phyloP scores from a whole-genome alignment of 2,113 vertebrate species.

The Arvicanthis niloticus region DNA sequence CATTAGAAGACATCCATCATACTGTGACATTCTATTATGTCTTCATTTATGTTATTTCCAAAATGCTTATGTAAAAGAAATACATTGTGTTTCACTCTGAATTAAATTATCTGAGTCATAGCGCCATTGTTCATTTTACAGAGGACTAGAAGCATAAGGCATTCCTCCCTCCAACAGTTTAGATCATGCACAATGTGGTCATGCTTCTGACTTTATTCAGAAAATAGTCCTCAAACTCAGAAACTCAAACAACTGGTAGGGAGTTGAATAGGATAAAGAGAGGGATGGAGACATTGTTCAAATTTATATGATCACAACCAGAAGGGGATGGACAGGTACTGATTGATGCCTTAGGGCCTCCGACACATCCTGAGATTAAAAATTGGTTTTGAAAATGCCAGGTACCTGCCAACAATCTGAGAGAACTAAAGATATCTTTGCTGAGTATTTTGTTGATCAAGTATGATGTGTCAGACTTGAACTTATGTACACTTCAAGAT shows the following conservation, averaged over 20 bases:
- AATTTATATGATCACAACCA: background rate
- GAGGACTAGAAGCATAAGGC: slow-evolving; percentile 61
- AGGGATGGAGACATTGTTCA: background rate
- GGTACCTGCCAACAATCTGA: slow-evolving; percentile 12
- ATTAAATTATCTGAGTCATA: slow-evolving; percentile 53
- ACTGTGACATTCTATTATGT: slow-evolving; percentile 42
- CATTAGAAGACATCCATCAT: slow-evolving; percentile 67
- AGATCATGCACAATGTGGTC: slow-evolving; percentile 68
- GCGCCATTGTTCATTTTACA: slow-evolving; percentile 49
- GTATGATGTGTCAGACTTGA: slow-evolving; percentile 25
- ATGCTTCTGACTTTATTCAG: slow-evolving; percentile 11
- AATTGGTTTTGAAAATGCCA: slow-evolving; percentile 53
- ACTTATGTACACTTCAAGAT: background rate
- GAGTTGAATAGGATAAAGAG: slow-evolving; percentile 7
- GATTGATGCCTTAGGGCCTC: slow-evolving; percentile 41
- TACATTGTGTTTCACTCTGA: slow-evolving; percentile 50
- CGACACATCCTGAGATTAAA: background rate
- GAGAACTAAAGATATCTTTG: slow-evolving; percentile 1
- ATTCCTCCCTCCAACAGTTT: slow-evolving; percentile 19
- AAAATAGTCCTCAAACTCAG: slow-evolving; percentile 24
- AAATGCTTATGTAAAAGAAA: slow-evolving; percentile 68
- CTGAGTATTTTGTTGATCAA: slow-evolving; percentile 44
- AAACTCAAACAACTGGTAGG: slow-evolving; percentile 18
- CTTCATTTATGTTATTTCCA: slow-evolving; percentile 71
- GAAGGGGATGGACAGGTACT: background rate